Conservation (phyloP, 2,113 vertebrate genomes). For the Centropus unirufus region DNA sequence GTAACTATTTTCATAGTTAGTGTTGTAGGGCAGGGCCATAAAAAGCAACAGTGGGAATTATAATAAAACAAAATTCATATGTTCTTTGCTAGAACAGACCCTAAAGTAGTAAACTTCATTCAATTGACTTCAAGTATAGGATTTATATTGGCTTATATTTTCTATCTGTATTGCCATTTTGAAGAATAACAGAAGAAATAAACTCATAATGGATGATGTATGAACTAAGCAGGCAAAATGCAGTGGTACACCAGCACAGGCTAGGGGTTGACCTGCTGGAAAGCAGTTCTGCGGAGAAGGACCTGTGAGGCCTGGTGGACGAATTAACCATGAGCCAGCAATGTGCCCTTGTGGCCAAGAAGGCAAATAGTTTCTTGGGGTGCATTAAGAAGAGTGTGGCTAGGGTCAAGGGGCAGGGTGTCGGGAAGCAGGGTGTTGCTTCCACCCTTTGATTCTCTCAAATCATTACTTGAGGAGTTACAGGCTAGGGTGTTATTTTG, state of each 20-base stretch:
- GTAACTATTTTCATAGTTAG: neutral
- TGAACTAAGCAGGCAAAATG: neutral
- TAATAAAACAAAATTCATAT: neutral
- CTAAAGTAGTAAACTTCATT: neutral
- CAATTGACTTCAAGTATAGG: neutral
- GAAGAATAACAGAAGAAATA: conserved; percentile 3
- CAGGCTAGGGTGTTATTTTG: neutral
- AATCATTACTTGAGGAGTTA: too few relatives aligned
- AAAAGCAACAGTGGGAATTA: neutral
- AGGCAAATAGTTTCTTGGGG: too few relatives aligned
- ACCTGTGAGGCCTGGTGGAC: too few relatives aligned
- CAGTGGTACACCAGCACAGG: neutral
- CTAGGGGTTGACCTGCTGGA: too few relatives aligned
- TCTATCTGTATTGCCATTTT: neutral
- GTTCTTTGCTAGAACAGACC: neutral
- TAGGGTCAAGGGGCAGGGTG: too few relatives aligned
- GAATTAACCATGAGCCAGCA: too few relatives aligned
- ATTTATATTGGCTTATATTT: conserved; percentile 5
- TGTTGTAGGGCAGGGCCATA: neutral
- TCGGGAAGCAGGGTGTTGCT: too few relatives aligned
- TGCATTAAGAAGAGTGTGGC: too few relatives aligned
- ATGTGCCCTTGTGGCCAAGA: too few relatives aligned
- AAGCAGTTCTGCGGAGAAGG: too few relatives aligned
- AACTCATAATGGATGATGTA: neutral
- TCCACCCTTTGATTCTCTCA: too few relatives aligned